Conservation (phyloP, 2,888 invertebrate genomes). For the Sesia apiformis region DNA sequence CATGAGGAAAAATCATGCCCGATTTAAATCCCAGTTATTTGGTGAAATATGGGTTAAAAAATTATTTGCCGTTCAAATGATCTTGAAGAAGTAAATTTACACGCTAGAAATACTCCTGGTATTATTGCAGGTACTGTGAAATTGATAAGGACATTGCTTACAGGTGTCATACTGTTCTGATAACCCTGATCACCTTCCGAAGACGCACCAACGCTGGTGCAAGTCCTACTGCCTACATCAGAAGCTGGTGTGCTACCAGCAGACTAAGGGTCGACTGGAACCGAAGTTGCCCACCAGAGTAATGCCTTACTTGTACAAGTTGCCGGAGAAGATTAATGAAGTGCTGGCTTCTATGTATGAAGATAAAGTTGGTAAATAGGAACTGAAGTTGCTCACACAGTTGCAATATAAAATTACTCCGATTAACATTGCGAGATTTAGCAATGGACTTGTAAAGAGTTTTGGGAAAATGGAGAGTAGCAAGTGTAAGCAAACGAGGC, state of each 20-base stretch:
- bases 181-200: conserved; percentile 62
- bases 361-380: conserved; percentile 49
- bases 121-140: too few species aligned
- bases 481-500: too few species aligned
- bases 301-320: conserved; percentile 23
- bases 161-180: conserved; percentile 72
- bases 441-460: too few species aligned
- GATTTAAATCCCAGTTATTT: too few species aligned
- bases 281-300: conserved; percentile 74
- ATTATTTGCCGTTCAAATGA: too few species aligned
- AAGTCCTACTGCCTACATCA: conserved; percentile 76
- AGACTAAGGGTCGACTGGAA: conserved; percentile 71
- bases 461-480: too few species aligned
- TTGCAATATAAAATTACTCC: too few species aligned
- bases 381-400: not conserved
- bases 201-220: conserved; percentile 77
- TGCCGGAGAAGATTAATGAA: conserved; percentile 62
- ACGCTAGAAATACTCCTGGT: too few species aligned
- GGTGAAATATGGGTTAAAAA: too few species aligned
- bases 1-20: too few species aligned
- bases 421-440: too few species aligned
- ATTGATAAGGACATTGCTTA: not conserved
- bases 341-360: conserved; percentile 62
- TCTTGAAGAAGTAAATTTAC: too few species aligned
- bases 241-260: conserved; percentile 75